These are phyloP conservation scores for Alfaro cultratus DNA, from an alignment of 2,797 vertebrate species.

Conservation along the genomic window DNA sequence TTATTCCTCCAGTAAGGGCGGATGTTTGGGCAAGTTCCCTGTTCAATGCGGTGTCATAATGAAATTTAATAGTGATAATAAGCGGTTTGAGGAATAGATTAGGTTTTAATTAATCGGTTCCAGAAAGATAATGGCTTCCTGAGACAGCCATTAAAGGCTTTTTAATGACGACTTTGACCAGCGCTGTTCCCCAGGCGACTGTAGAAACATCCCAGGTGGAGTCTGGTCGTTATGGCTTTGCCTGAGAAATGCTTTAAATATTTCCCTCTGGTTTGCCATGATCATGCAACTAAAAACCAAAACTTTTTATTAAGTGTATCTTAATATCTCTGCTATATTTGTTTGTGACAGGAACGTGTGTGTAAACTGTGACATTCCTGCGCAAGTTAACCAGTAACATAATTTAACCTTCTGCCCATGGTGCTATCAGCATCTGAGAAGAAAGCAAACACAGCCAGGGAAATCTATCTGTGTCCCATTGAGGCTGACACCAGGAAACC, in stretches of 20 bases:
- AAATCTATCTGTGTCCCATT: slow-evolving; percentile 43
- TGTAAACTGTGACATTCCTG: neutral
- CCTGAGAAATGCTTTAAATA: slow-evolving; percentile 21
- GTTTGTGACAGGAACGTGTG: neutral
- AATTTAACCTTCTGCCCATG: slow-evolving; percentile 41
- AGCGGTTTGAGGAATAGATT: slow-evolving; percentile 56
- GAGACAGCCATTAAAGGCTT: slow-evolving; percentile 65
- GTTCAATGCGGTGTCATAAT: slow-evolving; percentile 51
- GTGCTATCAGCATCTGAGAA: slow-evolving; percentile 43
- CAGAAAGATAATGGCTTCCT: slow-evolving; percentile 65
- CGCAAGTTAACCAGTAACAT: slow-evolving; percentile 46
- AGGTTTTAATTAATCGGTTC: slow-evolving; percentile 70
- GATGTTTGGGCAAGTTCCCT: slow-evolving; percentile 40
- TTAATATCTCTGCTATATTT: neutral
- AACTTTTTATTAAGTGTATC: neutral
- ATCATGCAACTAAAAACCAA: neutral
- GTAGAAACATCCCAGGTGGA: slow-evolving; percentile 9
- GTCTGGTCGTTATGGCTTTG: slow-evolving; percentile 1
- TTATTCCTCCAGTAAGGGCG: slow-evolving; percentile 18
- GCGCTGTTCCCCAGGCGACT: slow-evolving; percentile 22
- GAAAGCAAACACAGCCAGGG: slow-evolving; percentile 48
- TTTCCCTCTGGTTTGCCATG: neutral
- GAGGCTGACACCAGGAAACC: slow-evolving; percentile 57
- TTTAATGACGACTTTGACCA: slow-evolving; percentile 64
- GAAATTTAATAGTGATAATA: slow-evolving; percentile 55